phyloP scores from a whole-genome alignment of 2,113 vertebrate genomes.

The Tragulus kanchil region DNA sequence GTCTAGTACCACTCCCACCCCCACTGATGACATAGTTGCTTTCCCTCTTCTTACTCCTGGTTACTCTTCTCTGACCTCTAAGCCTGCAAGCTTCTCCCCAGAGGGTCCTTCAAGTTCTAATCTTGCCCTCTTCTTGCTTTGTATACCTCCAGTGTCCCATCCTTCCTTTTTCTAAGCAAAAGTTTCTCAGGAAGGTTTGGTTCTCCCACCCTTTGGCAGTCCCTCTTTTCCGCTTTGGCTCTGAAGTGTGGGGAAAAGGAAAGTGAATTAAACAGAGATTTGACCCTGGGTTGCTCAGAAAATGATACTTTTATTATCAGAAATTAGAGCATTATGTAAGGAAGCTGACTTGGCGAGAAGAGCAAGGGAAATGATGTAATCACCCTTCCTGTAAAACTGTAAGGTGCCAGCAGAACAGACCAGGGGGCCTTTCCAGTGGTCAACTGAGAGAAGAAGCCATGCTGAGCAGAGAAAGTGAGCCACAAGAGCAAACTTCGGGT shows the following conservation, averaged over 20 bases:
- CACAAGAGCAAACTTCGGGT: neutral
- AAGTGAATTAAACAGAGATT: neutral
- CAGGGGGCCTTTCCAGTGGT: neutral
- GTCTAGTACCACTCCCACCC: accelerated
- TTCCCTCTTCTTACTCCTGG: neutral
- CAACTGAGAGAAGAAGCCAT: neutral
- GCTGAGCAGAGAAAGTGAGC: neutral
- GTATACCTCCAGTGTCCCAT: no score
- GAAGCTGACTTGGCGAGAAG: neutral
- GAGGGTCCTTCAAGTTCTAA: neutral
- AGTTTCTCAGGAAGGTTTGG: neutral
- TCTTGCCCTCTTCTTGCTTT: neutral
- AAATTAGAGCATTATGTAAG: neutral
- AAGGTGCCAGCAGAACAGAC: neutral
- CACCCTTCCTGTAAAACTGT: neutral
- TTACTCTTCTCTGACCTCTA: neutral
- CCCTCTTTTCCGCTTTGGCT: neutral
- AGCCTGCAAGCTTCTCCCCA: neutral
- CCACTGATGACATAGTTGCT: neutral
- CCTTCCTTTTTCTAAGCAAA: neutral
- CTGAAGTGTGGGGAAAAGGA: neutral
- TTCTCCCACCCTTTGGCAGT: neutral
- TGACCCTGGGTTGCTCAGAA: neutral
- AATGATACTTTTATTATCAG: neutral
- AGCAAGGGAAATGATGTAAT: neutral